These are phyloP conservation scores for Thalassophryne amazonica DNA, from an alignment of 2,797 vertebrate genomes.

Conservation along the genomic window DNA sequence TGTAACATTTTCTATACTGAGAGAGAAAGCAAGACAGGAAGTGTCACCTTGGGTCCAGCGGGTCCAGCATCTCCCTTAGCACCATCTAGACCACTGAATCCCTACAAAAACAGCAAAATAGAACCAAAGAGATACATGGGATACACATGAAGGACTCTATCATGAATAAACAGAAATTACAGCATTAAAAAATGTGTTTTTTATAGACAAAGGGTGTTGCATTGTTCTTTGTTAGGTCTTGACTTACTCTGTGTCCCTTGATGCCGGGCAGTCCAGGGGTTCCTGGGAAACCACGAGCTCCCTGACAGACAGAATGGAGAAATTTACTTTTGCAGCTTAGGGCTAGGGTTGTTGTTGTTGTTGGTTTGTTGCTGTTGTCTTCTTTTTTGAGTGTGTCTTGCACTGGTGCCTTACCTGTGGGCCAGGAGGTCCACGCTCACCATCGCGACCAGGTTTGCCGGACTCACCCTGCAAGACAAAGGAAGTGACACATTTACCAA, in stretches of 20 bases:
- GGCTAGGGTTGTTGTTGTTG: too few species aligned
- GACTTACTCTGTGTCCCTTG: conserved; percentile 98
- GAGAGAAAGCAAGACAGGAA: neutral
- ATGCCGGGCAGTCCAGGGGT: conserved; percentile 96
- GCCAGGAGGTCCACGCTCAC: conserved; percentile 91
- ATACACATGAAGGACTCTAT: too few species aligned
- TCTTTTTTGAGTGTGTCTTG: neutral
- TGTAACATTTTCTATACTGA: neutral
- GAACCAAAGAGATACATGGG: neutral
- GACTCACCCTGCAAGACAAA: conserved; percentile 99
- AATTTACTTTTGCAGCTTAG: neutral
- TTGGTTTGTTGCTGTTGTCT: too few species aligned
- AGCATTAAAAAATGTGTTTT: too few species aligned
- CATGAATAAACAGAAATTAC: too few species aligned
- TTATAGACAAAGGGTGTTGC: neutral
- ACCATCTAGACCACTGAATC: conserved; percentile 97
- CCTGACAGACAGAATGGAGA: conserved; percentile 66
- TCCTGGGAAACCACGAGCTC: conserved; percentile 96
- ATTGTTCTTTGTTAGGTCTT: neutral
- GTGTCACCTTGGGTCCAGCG: conserved; percentile 91
- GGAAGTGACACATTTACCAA: too few species aligned
- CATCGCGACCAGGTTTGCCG: conserved; percentile 91
- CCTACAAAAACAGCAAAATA: conserved; percentile 72
- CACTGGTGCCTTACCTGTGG: conserved; percentile 83
- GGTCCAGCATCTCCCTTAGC: conserved; percentile 94